These are phyloP conservation scores for Mesitornis unicolor DNA, from an alignment of 2,113 vertebrate species.

Conservation along the genomic window DNA sequence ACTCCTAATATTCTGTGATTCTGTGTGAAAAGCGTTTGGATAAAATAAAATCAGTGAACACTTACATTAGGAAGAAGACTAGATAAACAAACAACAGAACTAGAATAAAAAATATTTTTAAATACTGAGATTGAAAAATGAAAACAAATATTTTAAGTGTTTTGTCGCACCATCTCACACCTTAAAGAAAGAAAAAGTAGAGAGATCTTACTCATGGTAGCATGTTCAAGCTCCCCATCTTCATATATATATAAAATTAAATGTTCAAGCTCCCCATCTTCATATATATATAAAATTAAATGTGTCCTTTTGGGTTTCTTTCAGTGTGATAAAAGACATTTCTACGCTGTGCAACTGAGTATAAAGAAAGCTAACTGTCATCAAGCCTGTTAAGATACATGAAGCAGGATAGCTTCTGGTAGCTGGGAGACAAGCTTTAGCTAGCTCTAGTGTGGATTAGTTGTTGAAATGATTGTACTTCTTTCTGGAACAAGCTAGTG, in stretches of 20 bases:
- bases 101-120: neutral
- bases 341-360: neutral
- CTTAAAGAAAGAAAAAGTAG: neutral
- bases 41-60: neutral
- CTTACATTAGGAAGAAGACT: neutral
- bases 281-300: neutral
- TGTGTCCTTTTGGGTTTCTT: neutral
- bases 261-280: too few species aligned
- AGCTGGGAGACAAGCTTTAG: neutral
- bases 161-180: neutral
- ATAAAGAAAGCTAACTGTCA: neutral
- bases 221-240: neutral
- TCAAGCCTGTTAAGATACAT: neutral
- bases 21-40: neutral
- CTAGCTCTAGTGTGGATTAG: neutral
- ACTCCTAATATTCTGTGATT: too few species aligned
- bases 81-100: neutral
- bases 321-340: neutral
- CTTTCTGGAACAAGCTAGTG: neutral
- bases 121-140: neutral
- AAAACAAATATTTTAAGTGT: neutral
- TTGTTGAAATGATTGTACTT: neutral
- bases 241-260: neutral
- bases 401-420: neutral
- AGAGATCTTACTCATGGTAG: neutral